Base-by-base conservation (phyloP, 2,797 vertebrate species). In the Acanthornis magna region DNA sequence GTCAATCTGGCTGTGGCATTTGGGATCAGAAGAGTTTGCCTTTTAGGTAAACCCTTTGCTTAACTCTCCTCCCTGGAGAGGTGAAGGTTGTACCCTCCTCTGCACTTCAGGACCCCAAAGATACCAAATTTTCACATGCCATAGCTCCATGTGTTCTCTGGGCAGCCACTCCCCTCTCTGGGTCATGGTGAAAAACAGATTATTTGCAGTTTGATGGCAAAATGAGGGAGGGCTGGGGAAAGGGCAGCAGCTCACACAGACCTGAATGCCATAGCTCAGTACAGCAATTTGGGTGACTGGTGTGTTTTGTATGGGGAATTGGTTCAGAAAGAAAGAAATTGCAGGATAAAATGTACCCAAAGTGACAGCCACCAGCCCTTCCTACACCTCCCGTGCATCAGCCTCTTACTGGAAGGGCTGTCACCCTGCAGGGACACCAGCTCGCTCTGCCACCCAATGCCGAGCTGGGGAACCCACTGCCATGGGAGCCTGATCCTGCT, bases 131-230 rank as follows among this genome's bases (percentile, higher is more conserved):
- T 87, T 26, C 47, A 78, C 40, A 47, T 60, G 21, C 68, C 51
- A 55, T 62, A 74, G 32, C 45, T 80, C 25, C 16, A 1, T 16
- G 48, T 66, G n/a, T 30, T 53, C 6, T 3, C 40, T 79, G 51
- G 21, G 63, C 40, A 79, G 58, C 43, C 11, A 38, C 26, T 53
- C 43, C 81, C 42, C n/a, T 70, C 42, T 25, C 16, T 43, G 42
- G 65, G 30, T 72, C 65, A 30, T 20, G 8, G 42, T 34, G 10
- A 71, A 81, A 91, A 73, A 0, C 18, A 73, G 63, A 60, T 91
- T 60, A 66, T 94, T 85, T 79, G 20, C 34, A 81, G 60, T 70
- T 54, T 81, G 70, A 57, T 38, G 36, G 40, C 29, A 75, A 81
- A 93, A 88, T 1, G 5, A 67, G 29, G 47, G 38, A 75, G 45